Evolutionary conservation across 2,888 invertebrate species (phyloP).

Genomic region (Magallana nippona): DNA sequence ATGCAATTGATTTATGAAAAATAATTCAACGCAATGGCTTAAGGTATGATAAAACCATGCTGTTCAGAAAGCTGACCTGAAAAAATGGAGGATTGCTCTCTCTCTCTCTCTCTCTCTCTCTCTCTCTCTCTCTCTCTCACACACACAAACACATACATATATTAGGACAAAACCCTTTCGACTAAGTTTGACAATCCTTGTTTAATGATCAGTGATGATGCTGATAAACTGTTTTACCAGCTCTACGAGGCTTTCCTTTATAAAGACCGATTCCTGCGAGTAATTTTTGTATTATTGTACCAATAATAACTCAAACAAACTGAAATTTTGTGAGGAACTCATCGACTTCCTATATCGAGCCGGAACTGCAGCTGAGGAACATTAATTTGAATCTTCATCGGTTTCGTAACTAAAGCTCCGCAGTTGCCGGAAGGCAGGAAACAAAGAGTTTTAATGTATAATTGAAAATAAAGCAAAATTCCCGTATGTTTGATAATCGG

Average conservation of each 20-base stretch:
- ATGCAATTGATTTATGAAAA: no score
- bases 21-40: no score
- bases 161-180: no score
- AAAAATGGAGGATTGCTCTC: neutral
- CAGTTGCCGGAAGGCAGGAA: neutral
- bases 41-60: no score
- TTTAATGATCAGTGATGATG: no score
- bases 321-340: neutral
- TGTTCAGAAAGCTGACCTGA: no score
- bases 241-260: no score
- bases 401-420: neutral
- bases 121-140: neutral
- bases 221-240: no score
- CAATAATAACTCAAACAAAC: neutral
- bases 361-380: neutral
- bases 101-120: constrained; percentile 38
- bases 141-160: no score
- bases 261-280: neutral
- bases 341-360: neutral
- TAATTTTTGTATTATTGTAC: neutral
- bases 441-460: neutral
- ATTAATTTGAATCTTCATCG: neutral
- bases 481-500: constrained; percentile 15
- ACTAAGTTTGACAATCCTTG: no score
- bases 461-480: constrained; percentile 1